Evolutionary conservation across 2,888 invertebrate species (phyloP).

Genomic region (Mythimna impura): DNA sequence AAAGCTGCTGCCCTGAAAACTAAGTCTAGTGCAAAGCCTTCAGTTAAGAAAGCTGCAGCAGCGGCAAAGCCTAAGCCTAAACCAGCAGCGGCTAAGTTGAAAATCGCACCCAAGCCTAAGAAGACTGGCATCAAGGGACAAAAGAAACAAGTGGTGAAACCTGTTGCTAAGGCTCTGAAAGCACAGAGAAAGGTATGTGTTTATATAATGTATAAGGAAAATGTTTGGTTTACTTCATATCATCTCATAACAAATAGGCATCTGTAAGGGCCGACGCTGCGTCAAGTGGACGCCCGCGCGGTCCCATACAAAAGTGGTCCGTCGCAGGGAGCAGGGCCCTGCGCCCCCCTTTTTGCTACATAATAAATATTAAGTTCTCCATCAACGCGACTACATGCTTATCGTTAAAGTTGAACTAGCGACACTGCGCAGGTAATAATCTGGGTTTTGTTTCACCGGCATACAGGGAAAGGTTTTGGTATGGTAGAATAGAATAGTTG

Average conservation of each 20-base stretch:
- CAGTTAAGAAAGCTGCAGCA: conserved; percentile 88
- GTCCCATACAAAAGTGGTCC: too few species aligned
- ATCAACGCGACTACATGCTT: too few species aligned
- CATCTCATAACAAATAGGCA: background rate
- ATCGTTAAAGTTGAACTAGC: too few species aligned
- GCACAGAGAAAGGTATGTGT: conserved; percentile 94
- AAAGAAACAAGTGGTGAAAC: conserved; percentile 87
- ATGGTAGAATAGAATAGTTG: too few species aligned
- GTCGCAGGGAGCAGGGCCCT: too few species aligned
- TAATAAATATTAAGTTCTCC: too few species aligned
- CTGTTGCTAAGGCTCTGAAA: conserved; percentile 95
- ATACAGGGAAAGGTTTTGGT: too few species aligned
- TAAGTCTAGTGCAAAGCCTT: conserved; percentile 88
- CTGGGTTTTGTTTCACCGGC: too few species aligned
- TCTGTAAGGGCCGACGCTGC: too few species aligned
- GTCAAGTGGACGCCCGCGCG: too few species aligned
- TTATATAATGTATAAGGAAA: background rate
- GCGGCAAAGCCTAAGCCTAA: conserved; percentile 88
- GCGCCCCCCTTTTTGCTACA: too few species aligned
- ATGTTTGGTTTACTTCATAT: background rate
- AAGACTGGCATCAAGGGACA: conserved; percentile 90
- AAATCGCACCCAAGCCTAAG: conserved; percentile 89
- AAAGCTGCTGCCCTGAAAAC: conserved; percentile 88
- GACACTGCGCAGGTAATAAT: too few species aligned
- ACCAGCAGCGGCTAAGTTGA: conserved; percentile 87